These are phyloP conservation scores for Melierax canorus DNA, from an alignment of 2,113 vertebrate species.

Conservation along the genomic window DNA sequence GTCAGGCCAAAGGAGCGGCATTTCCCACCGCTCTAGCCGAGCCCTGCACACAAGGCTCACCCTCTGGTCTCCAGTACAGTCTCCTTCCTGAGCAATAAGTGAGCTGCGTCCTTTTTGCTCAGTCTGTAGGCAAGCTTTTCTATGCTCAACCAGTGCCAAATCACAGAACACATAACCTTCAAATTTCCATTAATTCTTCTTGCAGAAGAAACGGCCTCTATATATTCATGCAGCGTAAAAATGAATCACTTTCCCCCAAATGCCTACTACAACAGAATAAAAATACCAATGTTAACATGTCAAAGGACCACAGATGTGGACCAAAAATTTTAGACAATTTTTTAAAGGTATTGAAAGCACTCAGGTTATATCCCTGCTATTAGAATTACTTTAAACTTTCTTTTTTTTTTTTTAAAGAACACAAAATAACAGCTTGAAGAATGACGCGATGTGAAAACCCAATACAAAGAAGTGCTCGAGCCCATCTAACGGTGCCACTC, in stretches of 20 bases:
- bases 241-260: not conserved
- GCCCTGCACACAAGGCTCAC: not conserved
- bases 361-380: not conserved
- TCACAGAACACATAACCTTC: not conserved
- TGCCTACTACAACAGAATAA: not conserved
- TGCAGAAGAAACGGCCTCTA: not conserved
- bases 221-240: not conserved
- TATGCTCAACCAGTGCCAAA: not conserved
- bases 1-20: rapidly evolving
- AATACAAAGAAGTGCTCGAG: not conserved
- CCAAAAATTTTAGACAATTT: not conserved
- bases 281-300: not conserved
- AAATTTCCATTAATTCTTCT: not conserved
- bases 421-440: not conserved
- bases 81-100: not conserved
- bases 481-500: not conserved
- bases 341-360: not conserved
- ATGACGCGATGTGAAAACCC: not conserved
- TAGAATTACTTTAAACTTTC: not conserved
- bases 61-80: not conserved
- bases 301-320: not conserved
- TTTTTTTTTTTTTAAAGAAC: not conserved
- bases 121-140: not conserved
- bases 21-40: not conserved
- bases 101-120: not conserved